Evolutionary conservation across 2,113 vertebrate genomes (phyloP).

Genomic region (Podarcis raffonei): DNA sequence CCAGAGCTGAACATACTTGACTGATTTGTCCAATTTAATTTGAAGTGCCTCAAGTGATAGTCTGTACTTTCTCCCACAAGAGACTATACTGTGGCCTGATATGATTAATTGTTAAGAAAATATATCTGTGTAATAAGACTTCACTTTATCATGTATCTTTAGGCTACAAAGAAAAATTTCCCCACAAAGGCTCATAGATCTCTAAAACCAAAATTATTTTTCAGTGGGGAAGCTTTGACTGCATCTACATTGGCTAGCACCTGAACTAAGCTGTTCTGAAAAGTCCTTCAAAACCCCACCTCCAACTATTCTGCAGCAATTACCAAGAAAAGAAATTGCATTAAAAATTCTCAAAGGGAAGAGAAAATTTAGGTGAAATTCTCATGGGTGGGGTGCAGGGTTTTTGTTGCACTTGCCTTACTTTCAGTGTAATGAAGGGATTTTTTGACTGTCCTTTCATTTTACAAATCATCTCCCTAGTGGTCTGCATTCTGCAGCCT

Average conservation of each 20-base stretch:
- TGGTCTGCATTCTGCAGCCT: not conserved
- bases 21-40: conserved; percentile 7
- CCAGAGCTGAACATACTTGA: conserved; percentile 6
- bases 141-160: not conserved
- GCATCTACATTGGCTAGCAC: not conserved
- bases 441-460: too few species aligned
- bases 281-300: not conserved
- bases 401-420: too few species aligned
- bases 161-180: not conserved
- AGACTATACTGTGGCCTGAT: not conserved
- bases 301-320: not conserved
- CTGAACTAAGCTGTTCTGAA: not conserved
- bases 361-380: too few species aligned
- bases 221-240: not conserved
- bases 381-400: too few species aligned
- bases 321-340: not conserved
- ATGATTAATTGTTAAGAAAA: not conserved
- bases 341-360: not conserved
- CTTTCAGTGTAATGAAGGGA: too few species aligned
- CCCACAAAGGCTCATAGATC: not conserved
- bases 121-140: not conserved
- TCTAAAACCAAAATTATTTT: conserved; percentile 3
- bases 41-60: not conserved
- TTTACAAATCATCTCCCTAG: too few species aligned
- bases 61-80: not conserved